These are phyloP conservation scores for Litoditis marina DNA, from an alignment of 2,888 invertebrate genomes.

Conservation along the genomic window DNA sequence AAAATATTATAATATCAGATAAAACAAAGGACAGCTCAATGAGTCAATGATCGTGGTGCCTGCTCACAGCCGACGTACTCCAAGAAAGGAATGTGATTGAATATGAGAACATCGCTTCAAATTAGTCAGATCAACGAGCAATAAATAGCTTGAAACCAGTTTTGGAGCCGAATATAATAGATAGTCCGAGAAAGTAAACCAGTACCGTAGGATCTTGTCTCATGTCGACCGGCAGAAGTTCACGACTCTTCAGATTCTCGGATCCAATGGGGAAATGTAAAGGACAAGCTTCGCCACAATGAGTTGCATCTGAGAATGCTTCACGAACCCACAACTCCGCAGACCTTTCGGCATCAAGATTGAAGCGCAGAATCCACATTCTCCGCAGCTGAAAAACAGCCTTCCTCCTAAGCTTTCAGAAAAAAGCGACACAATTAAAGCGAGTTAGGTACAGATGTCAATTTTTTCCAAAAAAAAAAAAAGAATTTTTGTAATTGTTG, in stretches of 20 bases:
- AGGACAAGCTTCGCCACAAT: constrained; percentile 37
- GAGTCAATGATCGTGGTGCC: too few species aligned
- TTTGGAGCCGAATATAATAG: constrained; percentile 16
- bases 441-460: too few species aligned
- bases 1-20: constrained; percentile 4
- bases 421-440: too few species aligned
- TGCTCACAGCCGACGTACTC: too few species aligned
- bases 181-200: not conserved
- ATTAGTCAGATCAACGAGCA: too few species aligned
- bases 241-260: constrained; percentile 26
- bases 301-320: constrained; percentile 22
- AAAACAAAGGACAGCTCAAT: too few species aligned
- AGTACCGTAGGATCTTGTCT: constrained; percentile 7
- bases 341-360: constrained; percentile 35
- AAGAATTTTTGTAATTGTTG: not conserved
- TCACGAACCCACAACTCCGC: constrained; percentile 35
- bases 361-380: constrained; percentile 36
- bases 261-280: constrained; percentile 32
- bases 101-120: too few species aligned
- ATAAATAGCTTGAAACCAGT: too few species aligned
- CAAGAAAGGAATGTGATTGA: too few species aligned
- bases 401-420: not conserved
- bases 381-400: constrained; percentile 25
- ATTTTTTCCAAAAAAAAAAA: too few species aligned
- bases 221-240: constrained; percentile 23